Evolutionary conservation across 2,797 vertebrate species (phyloP), one percentile per base, ranked within the genome.

Genomic region (Channa striata): DNA sequence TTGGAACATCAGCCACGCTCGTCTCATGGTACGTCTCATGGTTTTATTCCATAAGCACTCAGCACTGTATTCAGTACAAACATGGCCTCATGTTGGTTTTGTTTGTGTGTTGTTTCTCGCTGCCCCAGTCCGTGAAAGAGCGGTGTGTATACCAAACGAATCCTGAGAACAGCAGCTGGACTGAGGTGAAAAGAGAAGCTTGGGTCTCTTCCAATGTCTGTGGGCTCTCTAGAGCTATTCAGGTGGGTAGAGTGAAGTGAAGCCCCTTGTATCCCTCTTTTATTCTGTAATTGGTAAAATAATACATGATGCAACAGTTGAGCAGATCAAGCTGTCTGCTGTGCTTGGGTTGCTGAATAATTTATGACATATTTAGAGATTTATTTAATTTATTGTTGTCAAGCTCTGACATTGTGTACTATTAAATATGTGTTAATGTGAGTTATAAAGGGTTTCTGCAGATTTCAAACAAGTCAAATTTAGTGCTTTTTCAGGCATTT

Each of bases 1-100:
- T 40, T 97, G 97, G 98, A 99, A 99, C 90, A 96, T 99, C 91
- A 99, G 94, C 86, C 98, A 99, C 0, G 94, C 95, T 6, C 94
- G 96, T 61, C 90, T 99, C 57, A 97, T 99, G 98, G 98, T 99
- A 90, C 82, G 8, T 9, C 87, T 12, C 16, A 14, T 0, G 0
- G 6, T 51, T 59, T 34, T 10, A 17, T 8, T 58, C 11, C 10
- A 16, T 12, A 19, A 37, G 11, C 33, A 23, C 49, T 49, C 37
- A 0, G 9, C 11, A 19, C 48, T n/a, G 21, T 49, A 12, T 21
- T 40, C 5, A 34, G 17, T 34, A 11, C 25, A 7, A 39, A 51
- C 44, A n/a, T 23, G 9, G 1, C 8, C 23, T 82, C 62, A 82
- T 36, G 34, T 52, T 76, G 30, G 37, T 20, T 49, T 44, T 72